These are phyloP conservation scores for Leucophora obtusa DNA, from an alignment of 2,888 invertebrate genomes.

Conservation along the genomic window DNA sequence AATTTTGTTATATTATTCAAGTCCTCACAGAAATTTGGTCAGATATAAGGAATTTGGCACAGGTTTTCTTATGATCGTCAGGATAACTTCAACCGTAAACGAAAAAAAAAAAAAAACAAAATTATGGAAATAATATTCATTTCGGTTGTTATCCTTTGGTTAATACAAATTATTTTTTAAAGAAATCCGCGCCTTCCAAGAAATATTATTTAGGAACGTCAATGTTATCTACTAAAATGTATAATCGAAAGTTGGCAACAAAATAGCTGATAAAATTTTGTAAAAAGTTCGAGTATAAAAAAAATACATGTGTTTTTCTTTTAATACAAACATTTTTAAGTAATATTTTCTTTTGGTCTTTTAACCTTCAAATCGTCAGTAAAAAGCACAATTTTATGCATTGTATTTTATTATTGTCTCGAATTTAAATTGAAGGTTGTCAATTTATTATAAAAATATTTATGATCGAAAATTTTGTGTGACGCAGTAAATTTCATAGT, in stretches of 20 bases:
- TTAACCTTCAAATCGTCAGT: conserved; percentile 49
- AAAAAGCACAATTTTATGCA: conserved; percentile 32
- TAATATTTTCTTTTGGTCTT: not conserved
- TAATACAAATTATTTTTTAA: no score
- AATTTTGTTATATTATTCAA: no score
- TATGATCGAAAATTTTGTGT: conserved; percentile 18
- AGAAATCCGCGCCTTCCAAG: no score
- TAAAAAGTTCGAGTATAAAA: not conserved
- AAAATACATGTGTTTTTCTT: not conserved
- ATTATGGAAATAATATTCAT: no score
- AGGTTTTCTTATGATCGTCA: no score
- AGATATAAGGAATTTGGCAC: no score
- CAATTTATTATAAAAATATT: conserved; percentile 35
- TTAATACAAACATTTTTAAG: not conserved
- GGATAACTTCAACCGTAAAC: no score
- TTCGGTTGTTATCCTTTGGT: no score
- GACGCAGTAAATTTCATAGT: conserved; percentile 31
- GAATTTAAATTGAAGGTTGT: conserved; percentile 51
- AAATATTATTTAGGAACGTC: no score
- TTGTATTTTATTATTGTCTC: conserved; percentile 31
- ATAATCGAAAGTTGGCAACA: not conserved
- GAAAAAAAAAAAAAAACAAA: no score
- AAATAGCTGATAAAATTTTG: not conserved
- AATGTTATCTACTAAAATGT: not conserved
- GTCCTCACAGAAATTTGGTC: no score